Conservation (phyloP, 2,797 vertebrate genomes). For the Leptatherina wallacei region DNA sequence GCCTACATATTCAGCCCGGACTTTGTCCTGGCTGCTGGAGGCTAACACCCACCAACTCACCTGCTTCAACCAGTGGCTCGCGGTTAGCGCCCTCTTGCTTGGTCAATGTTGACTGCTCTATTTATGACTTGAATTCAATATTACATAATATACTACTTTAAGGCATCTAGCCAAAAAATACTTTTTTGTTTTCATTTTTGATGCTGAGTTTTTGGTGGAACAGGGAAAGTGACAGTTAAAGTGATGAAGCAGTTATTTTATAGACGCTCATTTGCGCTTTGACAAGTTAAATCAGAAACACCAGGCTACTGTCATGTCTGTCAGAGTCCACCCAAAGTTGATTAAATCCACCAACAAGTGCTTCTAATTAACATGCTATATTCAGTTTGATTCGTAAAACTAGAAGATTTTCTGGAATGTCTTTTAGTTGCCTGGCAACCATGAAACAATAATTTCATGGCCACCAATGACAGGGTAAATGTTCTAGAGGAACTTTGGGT, state of each 20-base stretch:
- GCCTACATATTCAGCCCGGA: not conserved
- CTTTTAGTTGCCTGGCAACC: constrained; percentile 18
- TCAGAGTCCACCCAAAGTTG: not conserved
- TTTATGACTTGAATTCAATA: not conserved
- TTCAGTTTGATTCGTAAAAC: not conserved
- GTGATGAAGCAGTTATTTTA: no score
- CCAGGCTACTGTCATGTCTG: no score
- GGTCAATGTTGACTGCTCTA: no score
- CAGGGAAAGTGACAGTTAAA: no score
- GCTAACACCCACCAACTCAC: not conserved
- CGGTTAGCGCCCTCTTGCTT: no score
- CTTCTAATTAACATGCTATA: constrained; percentile 15
- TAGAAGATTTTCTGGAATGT: not conserved
- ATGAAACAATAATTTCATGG: constrained; percentile 5
- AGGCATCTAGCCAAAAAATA: no score
- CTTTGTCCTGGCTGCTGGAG: not conserved
- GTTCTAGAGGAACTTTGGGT: no score
- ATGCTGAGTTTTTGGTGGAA: no score
- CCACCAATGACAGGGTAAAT: not conserved
- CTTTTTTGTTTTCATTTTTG: no score
- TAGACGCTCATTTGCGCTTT: not conserved
- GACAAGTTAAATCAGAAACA: not conserved
- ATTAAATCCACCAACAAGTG: not conserved
- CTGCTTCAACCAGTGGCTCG: no score
- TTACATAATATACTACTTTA: no score